Evolutionary conservation across 2,113 vertebrate species (phyloP).

Genomic region (Neotoma lepida): DNA sequence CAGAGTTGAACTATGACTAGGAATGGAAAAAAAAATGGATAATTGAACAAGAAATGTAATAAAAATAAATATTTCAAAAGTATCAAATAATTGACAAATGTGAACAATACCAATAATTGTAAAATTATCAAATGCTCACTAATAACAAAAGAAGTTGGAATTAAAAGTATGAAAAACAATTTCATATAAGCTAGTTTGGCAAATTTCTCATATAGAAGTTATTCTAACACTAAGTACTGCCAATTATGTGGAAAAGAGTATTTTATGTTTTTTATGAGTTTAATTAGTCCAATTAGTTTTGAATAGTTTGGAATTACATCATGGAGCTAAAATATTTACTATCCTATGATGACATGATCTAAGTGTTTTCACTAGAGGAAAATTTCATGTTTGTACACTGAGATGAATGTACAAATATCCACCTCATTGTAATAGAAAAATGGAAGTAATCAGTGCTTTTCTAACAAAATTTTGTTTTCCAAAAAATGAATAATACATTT

Average conservation of each 20-base stretch:
- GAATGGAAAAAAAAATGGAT: too few relatives aligned
- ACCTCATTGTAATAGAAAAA: neutral
- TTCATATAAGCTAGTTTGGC: neutral
- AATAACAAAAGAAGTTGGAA: neutral
- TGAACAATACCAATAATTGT: neutral
- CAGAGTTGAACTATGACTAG: too few relatives aligned
- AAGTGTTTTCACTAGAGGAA: neutral
- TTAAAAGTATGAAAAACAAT: neutral
- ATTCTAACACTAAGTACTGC: neutral
- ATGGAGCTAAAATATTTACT: neutral
- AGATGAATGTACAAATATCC: neutral
- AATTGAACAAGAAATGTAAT: neutral
- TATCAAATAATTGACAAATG: neutral
- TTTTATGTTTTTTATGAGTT: neutral
- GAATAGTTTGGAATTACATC: neutral
- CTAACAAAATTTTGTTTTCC: neutral
- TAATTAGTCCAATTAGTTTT: neutral
- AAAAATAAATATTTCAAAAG: neutral
- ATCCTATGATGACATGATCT: neutral
- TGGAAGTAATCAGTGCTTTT: neutral
- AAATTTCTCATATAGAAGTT: neutral
- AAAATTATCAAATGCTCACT: neutral
- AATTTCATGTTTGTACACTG: neutral
- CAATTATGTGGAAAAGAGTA: neutral
- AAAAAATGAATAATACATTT: neutral